Evolutionary conservation across 2,888 invertebrate species (phyloP).

Genomic region (Incurvaria masculella): DNA sequence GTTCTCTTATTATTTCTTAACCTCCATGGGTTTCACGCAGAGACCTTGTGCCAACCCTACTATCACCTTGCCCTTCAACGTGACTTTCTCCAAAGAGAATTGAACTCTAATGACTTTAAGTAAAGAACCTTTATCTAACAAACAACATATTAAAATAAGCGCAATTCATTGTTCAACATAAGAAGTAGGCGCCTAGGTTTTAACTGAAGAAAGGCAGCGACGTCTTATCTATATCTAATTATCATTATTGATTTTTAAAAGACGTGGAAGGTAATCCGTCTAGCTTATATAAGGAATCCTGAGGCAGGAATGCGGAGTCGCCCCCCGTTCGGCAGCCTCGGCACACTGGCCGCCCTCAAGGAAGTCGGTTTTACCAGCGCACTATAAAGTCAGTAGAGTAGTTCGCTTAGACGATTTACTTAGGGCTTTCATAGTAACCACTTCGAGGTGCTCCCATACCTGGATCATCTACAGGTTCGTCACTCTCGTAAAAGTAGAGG

Average conservation of each 20-base stretch:
- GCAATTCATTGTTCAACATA: too few relatives aligned
- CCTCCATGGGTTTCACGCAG: too few relatives aligned
- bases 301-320: constrained; percentile 31
- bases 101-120: too few relatives aligned
- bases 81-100: too few relatives aligned
- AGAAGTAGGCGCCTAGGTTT: too few relatives aligned
- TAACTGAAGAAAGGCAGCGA: constrained; percentile 20
- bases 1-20: too few relatives aligned
- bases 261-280: constrained; percentile 35
- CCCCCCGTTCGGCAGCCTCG: constrained; percentile 39
- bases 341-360: constrained; percentile 35
- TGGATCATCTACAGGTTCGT: constrained; percentile 9
- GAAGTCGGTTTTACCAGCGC: constrained; percentile 38
- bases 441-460: constrained; percentile 27
- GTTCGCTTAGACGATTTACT: constrained; percentile 55
- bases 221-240: constrained; percentile 50
- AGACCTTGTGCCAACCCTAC: too few relatives aligned
- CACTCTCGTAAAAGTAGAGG: too few relatives aligned
- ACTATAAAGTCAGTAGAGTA: constrained; percentile 53
- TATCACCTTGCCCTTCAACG: too few relatives aligned
- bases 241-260: constrained; percentile 47
- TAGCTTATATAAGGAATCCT: background rate
- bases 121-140: too few relatives aligned
- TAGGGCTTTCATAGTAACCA: constrained; percentile 50
- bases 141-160: too few relatives aligned